Conservation (phyloP, 1,140 invertebrate genomes). For the Zelostemma sp. region DNA sequence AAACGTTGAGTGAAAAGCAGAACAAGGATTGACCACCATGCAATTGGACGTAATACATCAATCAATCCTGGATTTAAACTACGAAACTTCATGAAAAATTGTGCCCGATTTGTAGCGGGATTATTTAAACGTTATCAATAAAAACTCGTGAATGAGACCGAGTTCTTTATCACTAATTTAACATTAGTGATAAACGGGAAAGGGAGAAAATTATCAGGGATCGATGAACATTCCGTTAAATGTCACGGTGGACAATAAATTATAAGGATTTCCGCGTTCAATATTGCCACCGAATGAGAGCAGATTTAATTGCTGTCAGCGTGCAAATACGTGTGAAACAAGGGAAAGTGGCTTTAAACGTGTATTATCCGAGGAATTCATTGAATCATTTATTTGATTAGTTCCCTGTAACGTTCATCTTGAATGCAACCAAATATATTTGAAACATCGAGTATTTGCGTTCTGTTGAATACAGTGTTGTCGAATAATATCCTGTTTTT, state of each 20-base stretch:
- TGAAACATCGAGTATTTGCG: too few relatives aligned
- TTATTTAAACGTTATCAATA: too few relatives aligned
- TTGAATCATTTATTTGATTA: neutral
- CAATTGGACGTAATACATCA: neutral
- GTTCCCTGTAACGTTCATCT: neutral
- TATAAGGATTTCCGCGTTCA: constrained; percentile 27
- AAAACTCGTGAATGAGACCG: too few relatives aligned
- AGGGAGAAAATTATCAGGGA: neutral
- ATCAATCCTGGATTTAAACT: neutral
- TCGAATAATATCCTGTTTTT: too few relatives aligned
- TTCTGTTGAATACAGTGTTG: too few relatives aligned
- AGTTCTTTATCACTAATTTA: neutral
- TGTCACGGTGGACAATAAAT: constrained; percentile 31
- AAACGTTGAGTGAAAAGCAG: neutral
- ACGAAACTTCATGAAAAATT: too few relatives aligned
- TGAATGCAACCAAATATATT: too few relatives aligned
- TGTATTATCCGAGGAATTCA: neutral
- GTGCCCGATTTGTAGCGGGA: too few relatives aligned
- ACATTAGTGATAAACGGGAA: neutral
- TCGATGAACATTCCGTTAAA: constrained; percentile 3
- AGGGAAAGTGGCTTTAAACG: constrained; percentile 9
- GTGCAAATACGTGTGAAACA: neutral
- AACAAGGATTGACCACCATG: neutral
- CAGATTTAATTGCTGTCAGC: constrained; percentile 4
- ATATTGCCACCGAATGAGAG: constrained; percentile 23